phyloP scores from a whole-genome alignment of 2,888 invertebrate species.

The Drosophila prolongata region DNA sequence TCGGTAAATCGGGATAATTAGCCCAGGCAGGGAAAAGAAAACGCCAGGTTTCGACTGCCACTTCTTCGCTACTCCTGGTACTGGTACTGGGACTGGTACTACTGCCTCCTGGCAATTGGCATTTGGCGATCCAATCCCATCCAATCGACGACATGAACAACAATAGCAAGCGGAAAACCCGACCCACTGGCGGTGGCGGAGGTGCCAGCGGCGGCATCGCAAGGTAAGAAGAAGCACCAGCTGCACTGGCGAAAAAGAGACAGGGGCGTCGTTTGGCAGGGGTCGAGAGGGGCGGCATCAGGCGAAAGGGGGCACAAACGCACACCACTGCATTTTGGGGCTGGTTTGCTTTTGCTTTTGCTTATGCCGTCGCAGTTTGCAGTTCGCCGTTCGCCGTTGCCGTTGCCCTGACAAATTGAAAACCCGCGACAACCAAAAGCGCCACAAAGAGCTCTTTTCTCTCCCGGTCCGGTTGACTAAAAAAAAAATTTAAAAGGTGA shows the following conservation, averaged over 20 bases:
- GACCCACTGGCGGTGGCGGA: constrained; percentile 86
- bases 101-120: constrained; percentile 29
- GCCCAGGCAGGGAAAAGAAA: constrained; percentile 54
- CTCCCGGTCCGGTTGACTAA: constrained; percentile 50
- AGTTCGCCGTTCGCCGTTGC: constrained; percentile 34
- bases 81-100: constrained; percentile 48
- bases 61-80: constrained; percentile 22
- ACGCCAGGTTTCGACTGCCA: constrained; percentile 35
- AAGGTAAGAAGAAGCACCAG: constrained; percentile 77
- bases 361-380: constrained; percentile 18
- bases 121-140: constrained; percentile 11
- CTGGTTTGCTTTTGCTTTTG: constrained; percentile 44
- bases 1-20: constrained; percentile 61
- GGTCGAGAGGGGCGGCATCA: constrained; percentile 2
- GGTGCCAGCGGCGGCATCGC: constrained; percentile 77
- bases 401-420: constrained; percentile 56
- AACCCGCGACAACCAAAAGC: constrained; percentile 50
- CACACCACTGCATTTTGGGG: constrained; percentile 27
- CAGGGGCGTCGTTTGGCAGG: constrained; percentile 3
- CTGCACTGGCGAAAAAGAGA: constrained; percentile 44
- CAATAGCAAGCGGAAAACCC: constrained; percentile 93
- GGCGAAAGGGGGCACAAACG: constrained; percentile 25
- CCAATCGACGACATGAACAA: constrained; percentile 75
- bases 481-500: constrained; percentile 49
- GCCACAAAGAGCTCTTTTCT: constrained; percentile 43